These are phyloP conservation scores for Aphelocoma coerulescens DNA, from an alignment of 2,113 vertebrate species.

Conservation along the genomic window DNA sequence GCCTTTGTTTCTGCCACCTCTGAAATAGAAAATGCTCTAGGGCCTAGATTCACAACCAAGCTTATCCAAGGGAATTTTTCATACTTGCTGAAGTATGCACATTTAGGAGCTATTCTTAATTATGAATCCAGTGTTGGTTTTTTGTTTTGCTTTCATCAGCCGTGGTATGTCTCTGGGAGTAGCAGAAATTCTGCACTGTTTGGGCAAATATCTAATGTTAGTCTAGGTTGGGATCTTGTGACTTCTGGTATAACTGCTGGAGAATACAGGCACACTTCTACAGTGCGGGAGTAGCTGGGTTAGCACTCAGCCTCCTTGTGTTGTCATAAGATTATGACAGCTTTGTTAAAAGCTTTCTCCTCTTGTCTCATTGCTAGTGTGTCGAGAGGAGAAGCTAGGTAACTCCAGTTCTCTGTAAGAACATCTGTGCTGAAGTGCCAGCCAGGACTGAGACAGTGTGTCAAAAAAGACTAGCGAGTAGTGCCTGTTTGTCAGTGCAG, in stretches of 20 bases:
- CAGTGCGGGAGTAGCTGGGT: not conserved
- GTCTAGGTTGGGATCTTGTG: not conserved
- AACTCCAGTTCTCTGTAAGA: not conserved
- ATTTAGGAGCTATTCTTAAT: not conserved
- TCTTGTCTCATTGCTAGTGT: not conserved
- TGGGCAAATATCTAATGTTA: not conserved
- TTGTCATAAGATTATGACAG: not conserved
- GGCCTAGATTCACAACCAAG: not conserved
- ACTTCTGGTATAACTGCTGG: not conserved
- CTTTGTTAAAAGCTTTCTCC: conserved; percentile 1
- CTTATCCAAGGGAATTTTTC: not conserved
- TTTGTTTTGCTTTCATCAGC: not conserved
- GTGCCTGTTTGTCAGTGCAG: not conserved
- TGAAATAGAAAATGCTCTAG: not conserved
- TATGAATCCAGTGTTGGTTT: not conserved
- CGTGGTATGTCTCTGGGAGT: not conserved
- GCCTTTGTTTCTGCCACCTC: conserved; percentile 1
- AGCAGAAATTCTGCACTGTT: not conserved
- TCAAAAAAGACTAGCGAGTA: not conserved
- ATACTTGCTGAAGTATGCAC: not conserved
- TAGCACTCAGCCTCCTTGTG: not conserved
- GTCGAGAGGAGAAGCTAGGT: not conserved
- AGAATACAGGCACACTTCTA: not conserved
- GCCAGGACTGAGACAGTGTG: not conserved
- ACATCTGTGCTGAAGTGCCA: not conserved